Percentiles rank a stretch among this genome's conserved stretches.
Evolutionary conservation across 2,797 vertebrate genomes (phyloP).

Genomic region (Thaleichthys pacificus): DNA sequence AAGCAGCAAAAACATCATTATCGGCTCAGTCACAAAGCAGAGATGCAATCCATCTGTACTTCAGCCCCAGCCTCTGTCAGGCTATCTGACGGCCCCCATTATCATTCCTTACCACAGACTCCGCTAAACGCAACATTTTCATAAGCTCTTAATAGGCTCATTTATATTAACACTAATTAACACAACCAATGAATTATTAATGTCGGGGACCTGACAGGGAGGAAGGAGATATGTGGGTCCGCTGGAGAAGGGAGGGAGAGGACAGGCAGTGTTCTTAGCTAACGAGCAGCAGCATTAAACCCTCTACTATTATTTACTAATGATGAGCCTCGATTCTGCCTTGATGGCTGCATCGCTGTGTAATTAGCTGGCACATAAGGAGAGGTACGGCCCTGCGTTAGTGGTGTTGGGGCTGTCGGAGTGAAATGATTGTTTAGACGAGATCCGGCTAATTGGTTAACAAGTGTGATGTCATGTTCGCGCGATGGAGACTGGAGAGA

Average conservation of each 20-base stretch:
- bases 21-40: not conserved
- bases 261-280: not conserved
- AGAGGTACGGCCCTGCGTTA: constrained; percentile 43
- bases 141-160: constrained; percentile 44
- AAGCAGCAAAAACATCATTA: not conserved
- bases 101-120: not conserved
- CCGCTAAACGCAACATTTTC: constrained; percentile 34
- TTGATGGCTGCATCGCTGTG: constrained; percentile 26
- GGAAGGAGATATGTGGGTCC: constrained; percentile 22
- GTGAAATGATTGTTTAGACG: constrained; percentile 45
- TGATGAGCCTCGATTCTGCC: constrained; percentile 39
- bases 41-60: not conserved
- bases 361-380: constrained; percentile 50
- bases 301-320: constrained; percentile 49
- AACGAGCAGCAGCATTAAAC: constrained; percentile 25
- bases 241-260: not conserved
- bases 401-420: constrained; percentile 34
- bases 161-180: constrained; percentile 56
- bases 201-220: constrained; percentile 33
- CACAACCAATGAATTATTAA: constrained; percentile 40
- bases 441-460: constrained; percentile 52
- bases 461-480: constrained; percentile 26
- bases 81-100: not conserved
- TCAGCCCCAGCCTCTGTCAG: not conserved
- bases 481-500: not conserved